Base-by-base conservation (phyloP, 2,888 invertebrate genomes). In the Seira ritae region DNA sequence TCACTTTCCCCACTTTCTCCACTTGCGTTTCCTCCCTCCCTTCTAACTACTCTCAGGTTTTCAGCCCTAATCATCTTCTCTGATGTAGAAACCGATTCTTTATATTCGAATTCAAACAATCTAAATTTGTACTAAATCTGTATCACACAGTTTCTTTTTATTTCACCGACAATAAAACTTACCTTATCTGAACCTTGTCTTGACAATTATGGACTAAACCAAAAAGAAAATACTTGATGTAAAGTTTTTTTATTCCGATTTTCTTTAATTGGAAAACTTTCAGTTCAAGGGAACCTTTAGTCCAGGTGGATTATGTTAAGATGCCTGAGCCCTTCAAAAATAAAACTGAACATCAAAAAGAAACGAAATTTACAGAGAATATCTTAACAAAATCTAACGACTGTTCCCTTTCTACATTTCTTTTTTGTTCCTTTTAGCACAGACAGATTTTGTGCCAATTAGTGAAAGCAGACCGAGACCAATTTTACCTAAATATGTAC, bases 241-340 rank as follows among this genome's bases (percentile, higher is more conserved):
- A 31, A 8, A 31, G 31, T 31, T 31, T 31, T 31, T 31, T 31
- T 31, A 4, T 2, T n/a, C n/a, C n/a, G n/a, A n/a, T n/a, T n/a
- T n/a, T n/a, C n/a, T n/a, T n/a, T n/a, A n/a, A n/a, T 12, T 46
- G 10, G 10, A 12, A 46, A 46, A 46, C 50, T 10, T 12, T 46
- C 10, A 46, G 23, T 68, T 31, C 3, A 31, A 55, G n/a, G 70
- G 17, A 62, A 50, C 24, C 60, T 31, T 12, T 55, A 55, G 55
- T 31, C 55, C 55, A 55, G 12, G 67, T 74, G 69, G 80, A 60
- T 80, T 83, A 83, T 83, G 80, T 76, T 73, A 65, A 74, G 85
- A 77, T 79, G 74, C 82, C 84, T 86, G 86, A 86, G 86, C 86
- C 86, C 86, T 84, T 84, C 12, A 12, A 42, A 31, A 31, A 31